Conservation (phyloP, 64 coral and sea anemone species). For the Porites lutea region DNA sequence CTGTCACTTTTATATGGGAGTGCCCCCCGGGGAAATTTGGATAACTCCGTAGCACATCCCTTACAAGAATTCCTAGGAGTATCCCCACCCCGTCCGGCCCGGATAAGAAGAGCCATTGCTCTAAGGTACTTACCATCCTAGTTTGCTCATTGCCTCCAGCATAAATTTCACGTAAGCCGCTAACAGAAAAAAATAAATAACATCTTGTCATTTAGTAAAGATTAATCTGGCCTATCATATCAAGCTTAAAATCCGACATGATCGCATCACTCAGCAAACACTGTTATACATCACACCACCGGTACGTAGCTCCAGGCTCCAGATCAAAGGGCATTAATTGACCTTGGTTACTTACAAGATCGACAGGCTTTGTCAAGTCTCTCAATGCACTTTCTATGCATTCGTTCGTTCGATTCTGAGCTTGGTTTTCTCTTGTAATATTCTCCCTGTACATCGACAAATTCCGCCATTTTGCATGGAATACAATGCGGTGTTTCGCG, state of each 20-base stretch:
- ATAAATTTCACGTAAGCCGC: conserved; percentile 85
- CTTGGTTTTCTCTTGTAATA: neutral
- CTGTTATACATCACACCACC: too few relatives aligned
- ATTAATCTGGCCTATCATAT: neutral
- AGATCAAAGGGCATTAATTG: neutral
- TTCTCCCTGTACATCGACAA: conserved; percentile 19
- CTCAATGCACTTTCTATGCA: conserved; percentile 33
- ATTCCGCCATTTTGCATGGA: conserved; percentile 27
- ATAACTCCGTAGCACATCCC: neutral
- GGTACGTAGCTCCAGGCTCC: neutral
- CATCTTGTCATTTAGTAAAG: neutral
- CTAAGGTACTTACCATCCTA: conserved; percentile 69
- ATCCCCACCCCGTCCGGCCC: too few relatives aligned
- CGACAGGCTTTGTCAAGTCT: conserved; percentile 26
- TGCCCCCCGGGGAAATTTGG: too few relatives aligned
- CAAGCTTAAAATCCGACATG: neutral
- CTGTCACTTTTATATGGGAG: too few relatives aligned
- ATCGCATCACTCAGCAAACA: neutral
- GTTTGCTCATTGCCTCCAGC: conserved; percentile 76
- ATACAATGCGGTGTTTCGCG: neutral
- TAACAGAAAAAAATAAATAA: conserved; percentile 24
- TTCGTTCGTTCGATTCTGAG: conserved; percentile 15
- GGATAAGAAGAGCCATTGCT: neutral
- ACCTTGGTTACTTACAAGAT: conserved; percentile 4
- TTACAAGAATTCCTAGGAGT: neutral